Conservation (phyloP, 2,888 invertebrate genomes). For the Hyppa rectilinea region DNA sequence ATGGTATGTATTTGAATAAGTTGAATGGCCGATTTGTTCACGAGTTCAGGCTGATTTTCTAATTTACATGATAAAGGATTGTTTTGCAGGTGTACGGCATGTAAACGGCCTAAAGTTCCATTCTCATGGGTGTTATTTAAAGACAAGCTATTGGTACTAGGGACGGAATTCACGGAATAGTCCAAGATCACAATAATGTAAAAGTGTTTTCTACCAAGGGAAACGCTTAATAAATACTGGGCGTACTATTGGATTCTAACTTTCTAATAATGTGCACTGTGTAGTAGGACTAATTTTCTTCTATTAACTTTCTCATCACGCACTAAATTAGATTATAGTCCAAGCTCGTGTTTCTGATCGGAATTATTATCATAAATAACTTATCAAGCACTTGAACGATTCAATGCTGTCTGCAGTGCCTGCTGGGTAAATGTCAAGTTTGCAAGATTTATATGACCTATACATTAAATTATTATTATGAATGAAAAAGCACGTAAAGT, state of each 20-base stretch:
- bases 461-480: constrained; percentile 14
- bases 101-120: background rate
- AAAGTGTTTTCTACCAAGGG: constrained; percentile 12
- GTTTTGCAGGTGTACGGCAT: constrained; percentile 11
- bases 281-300: constrained; percentile 19
- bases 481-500: constrained; percentile 8
- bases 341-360: constrained; percentile 15
- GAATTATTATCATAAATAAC: constrained; percentile 40
- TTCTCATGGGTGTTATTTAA: background rate
- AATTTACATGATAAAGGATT: constrained; percentile 19
- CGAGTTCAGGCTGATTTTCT: constrained; percentile 17
- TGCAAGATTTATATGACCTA: constrained; percentile 32
- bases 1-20: constrained; percentile 53
- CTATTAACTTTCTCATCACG: constrained; percentile 46
- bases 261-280: constrained; percentile 44
- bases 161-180: no score
- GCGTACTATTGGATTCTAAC: constrained; percentile 28
- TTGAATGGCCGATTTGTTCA: constrained; percentile 47
- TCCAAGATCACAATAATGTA: background rate
- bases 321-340: constrained; percentile 15
- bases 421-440: constrained; percentile 46
- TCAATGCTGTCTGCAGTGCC: constrained; percentile 7
- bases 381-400: constrained; percentile 13
- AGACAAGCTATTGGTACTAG: background rate
- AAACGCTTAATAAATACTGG: constrained; percentile 7